Percentiles rank a stretch among this genome's conserved stretches.
phyloP scores from a whole-genome alignment of 1,140 invertebrate genomes.

The Spodoptera litura region DNA sequence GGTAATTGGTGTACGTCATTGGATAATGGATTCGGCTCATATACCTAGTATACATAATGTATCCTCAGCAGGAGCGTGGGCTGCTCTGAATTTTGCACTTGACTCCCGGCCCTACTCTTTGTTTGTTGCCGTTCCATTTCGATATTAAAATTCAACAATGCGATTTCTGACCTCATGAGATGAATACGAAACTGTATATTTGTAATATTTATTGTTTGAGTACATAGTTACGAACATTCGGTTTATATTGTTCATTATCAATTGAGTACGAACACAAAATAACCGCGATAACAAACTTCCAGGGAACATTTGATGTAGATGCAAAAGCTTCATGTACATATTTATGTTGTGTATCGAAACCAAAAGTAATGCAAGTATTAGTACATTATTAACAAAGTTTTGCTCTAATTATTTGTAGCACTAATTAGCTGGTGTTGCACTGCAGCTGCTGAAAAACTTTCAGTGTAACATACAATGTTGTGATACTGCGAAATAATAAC shows the following conservation, averaged over 20 bases:
- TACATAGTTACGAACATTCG: conserved; percentile 43
- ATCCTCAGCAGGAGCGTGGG: conserved; percentile 73
- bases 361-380: background rate
- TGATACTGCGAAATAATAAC: conserved; percentile 8
- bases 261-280: conserved; percentile 34
- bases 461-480: conserved; percentile 3
- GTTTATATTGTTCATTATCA: conserved; percentile 45
- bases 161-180: conserved; percentile 69
- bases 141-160: conserved; percentile 77
- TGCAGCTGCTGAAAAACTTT: conserved; percentile 27
- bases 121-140: conserved; percentile 75
- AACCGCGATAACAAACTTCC: conserved; percentile 39
- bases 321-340: conserved; percentile 1
- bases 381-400: background rate
- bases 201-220: conserved; percentile 53
- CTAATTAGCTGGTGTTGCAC: conserved; percentile 31
- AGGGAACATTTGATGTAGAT: conserved; percentile 17
- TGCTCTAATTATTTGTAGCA: conserved; percentile 33
- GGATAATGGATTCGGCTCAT: conserved; percentile 83
- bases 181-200: conserved; percentile 70
- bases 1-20: conserved; percentile 85
- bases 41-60: conserved; percentile 77
- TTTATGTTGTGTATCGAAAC: background rate
- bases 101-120: conserved; percentile 73
- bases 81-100: conserved; percentile 80